phyloP scores from a whole-genome alignment of 2,888 invertebrate genomes.

The Monoplex corrugatus region DNA sequence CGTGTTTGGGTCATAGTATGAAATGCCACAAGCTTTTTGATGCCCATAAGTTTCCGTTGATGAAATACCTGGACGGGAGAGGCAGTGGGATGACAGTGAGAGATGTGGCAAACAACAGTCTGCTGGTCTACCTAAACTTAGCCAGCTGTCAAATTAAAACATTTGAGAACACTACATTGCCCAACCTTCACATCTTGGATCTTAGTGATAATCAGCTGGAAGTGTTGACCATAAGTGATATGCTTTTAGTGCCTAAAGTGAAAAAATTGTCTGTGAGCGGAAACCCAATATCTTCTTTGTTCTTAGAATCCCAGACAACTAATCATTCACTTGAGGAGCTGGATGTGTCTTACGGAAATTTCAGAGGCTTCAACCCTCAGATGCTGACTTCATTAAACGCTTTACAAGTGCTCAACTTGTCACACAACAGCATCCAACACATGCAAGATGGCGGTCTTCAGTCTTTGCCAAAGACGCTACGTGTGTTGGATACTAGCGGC shows the following conservation, averaged over 20 bases:
- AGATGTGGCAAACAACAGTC: constrained; percentile 5
- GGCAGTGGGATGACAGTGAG: neutral
- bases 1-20: neutral
- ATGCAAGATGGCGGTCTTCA: neutral
- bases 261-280: neutral
- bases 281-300: neutral
- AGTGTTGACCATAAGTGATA: neutral
- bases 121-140: neutral
- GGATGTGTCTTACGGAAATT: neutral
- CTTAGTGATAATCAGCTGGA: neutral
- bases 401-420: neutral
- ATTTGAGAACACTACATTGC: neutral
- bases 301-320: too few relatives aligned
- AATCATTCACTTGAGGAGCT: neutral
- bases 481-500: neutral
- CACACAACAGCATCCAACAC: neutral
- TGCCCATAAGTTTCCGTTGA: neutral
- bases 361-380: neutral
- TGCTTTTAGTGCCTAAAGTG: neutral
- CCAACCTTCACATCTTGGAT: neutral
- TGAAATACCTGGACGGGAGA: neutral
- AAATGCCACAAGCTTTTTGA: neutral
- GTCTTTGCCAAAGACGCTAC: neutral
- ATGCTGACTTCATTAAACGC: neutral
- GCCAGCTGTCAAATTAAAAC: neutral